A percentile compares a stretch with the other conserved stretches of the same genome.
phyloP scores from a whole-genome alignment of 2,888 invertebrate genomes.

The Caenorhabditis zanzibari region DNA sequence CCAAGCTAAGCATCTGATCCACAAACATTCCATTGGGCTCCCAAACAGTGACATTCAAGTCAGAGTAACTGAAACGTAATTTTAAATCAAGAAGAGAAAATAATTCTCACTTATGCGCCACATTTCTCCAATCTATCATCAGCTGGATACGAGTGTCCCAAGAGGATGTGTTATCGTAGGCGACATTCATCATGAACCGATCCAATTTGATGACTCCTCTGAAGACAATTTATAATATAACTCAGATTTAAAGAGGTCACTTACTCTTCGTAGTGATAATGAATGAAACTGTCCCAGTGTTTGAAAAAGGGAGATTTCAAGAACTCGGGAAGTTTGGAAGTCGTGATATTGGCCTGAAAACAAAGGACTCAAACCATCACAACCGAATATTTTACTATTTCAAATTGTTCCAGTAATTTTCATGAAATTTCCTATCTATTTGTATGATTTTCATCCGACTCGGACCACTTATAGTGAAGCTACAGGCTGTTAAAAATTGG shows the following conservation, averaged over 20 bases:
- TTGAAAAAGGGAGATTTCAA: constrained; percentile 80
- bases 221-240: constrained; percentile 15
- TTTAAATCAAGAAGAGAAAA: not conserved
- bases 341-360: constrained; percentile 69
- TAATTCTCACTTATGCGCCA: constrained; percentile 68
- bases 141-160: constrained; percentile 81
- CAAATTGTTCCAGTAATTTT: too few species aligned
- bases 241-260: too few species aligned
- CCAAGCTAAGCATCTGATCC: constrained; percentile 82
- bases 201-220: constrained; percentile 65
- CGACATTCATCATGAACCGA: constrained; percentile 80
- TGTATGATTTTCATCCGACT: too few species aligned
- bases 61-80: constrained; percentile 65
- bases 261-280: constrained; percentile 51
- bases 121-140: constrained; percentile 81
- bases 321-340: constrained; percentile 74
- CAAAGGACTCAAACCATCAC: too few species aligned
- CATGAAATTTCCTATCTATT: too few species aligned
- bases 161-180: constrained; percentile 78
- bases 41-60: constrained; percentile 82
- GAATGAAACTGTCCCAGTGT: constrained; percentile 80
- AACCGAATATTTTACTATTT: too few species aligned
- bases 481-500: too few species aligned
- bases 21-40: constrained; percentile 82
- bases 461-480: too few species aligned